Base-by-base conservation (phyloP, 2,888 invertebrate species). In the Phragmatobia fuliginosa region DNA sequence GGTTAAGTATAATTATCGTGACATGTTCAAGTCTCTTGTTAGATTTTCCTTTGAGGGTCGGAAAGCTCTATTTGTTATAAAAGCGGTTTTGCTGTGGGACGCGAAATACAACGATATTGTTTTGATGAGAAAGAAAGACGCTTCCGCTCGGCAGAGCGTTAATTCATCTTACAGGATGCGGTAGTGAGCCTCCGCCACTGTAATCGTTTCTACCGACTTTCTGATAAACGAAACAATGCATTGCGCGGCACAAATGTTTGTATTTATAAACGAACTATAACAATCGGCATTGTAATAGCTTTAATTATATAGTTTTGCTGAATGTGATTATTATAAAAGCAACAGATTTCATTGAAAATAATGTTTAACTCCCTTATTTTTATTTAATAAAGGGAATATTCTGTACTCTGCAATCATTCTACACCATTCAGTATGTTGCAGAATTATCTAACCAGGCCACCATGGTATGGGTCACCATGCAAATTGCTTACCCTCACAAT, bases 91-190 rank as follows among this genome's bases (percentile, higher is more conserved):
- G 72, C 77, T 70, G 64, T 16, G 63, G 61, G 59, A 72, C 67
- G 70, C 61, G 75, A 66, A 77, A 74, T 77, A 77, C 73, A 71
- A 76, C 74, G 78, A 85, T 87, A 88, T 88, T 87, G 87, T 88
- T 88, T 83, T 82, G 84, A 87, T 78, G 85, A 84, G 80, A 87
- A 87, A 89, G 87, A 88, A 86, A 86, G 88, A 87, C 83, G 85
- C 88, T 92, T 92, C 90, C 85, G 84, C 91, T 91, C 85, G 81
- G 83, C 82, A 85, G 82, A 89, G 92, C 92, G 88, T 90, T 89
- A 90, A 90, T 86, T 86, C 83, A 89, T 85, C 79, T 83, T 83
- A 82, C 84, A 84, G 85, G 85, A 86, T 83, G 76, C 80, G 77
- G 74, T 83, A 79, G 84, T 80, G 84, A 83, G 84, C 75, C 76